phyloP scores from a whole-genome alignment of 2,797 vertebrate species.

The Megaceryle alcyon region DNA sequence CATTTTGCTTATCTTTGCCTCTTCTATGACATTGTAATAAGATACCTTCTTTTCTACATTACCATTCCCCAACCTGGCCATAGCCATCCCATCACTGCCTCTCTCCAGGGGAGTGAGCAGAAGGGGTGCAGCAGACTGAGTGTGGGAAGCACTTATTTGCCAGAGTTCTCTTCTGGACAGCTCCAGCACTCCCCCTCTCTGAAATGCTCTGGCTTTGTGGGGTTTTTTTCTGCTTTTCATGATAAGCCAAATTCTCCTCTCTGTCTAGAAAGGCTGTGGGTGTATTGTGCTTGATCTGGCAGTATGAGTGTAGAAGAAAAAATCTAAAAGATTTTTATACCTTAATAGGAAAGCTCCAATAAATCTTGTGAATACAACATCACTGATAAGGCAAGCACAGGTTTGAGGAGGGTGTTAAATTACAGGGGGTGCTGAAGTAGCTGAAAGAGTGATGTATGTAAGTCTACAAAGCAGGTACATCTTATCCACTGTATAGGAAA shows the following conservation, averaged over 20 bases:
- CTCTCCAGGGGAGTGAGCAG: not conserved
- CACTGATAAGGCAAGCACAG: not conserved
- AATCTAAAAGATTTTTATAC: not conserved
- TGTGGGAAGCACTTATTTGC: conserved; percentile 49
- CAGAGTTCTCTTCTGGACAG: conserved; percentile 18
- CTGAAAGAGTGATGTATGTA: not conserved
- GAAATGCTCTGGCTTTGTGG: conserved; percentile 11
- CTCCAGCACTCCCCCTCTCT: conserved; percentile 50
- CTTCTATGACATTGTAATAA: not conserved
- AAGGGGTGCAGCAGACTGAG: conserved; percentile 52
- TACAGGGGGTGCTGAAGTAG: not conserved
- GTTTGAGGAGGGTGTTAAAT: not conserved
- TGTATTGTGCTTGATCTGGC: conserved; percentile 31
- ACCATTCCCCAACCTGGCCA: not conserved
- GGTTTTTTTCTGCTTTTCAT: not conserved
- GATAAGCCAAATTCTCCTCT: conserved; percentile 42
- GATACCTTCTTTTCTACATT: not conserved
- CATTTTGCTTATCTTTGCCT: not conserved
- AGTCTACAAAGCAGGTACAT: not conserved
- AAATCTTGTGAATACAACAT: not conserved
- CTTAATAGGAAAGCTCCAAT: not conserved
- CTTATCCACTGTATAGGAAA: not conserved
- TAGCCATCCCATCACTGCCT: not conserved
- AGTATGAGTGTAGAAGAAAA: not conserved
- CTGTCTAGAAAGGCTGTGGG: conserved; percentile 35